Conservation (phyloP, 2,797 vertebrate genomes). For the Sarcophilus harrisii region DNA sequence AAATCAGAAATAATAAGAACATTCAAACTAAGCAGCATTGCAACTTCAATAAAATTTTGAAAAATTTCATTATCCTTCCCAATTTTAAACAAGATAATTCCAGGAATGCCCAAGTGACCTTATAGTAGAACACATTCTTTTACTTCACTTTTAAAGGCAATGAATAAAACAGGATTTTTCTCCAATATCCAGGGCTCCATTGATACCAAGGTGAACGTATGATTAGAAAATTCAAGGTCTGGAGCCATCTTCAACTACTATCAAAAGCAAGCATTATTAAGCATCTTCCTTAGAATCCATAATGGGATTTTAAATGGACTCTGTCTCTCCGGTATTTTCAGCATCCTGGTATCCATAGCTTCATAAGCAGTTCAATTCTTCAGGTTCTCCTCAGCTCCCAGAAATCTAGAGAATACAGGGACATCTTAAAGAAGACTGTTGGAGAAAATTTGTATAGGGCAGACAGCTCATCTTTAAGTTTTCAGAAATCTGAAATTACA, state of each 20-base stretch:
- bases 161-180: neutral
- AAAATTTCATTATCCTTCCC: neutral
- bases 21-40: neutral
- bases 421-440: neutral
- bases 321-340: neutral
- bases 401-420: neutral
- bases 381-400: neutral
- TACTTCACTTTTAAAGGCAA: neutral
- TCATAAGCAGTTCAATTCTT: neutral
- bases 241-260: neutral
- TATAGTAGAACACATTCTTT: neutral
- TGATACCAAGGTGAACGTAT: neutral
- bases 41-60: neutral
- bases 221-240: neutral
- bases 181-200: neutral
- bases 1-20: neutral
- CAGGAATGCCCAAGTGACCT: neutral
- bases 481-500: neutral
- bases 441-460: neutral
- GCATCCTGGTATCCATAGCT: neutral
- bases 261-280: neutral
- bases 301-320: neutral
- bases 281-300: neutral
- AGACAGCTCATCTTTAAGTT: neutral
- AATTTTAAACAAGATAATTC: neutral